phyloP scores from a whole-genome alignment of 2,113 vertebrate genomes.

The Oryzias woworae region DNA sequence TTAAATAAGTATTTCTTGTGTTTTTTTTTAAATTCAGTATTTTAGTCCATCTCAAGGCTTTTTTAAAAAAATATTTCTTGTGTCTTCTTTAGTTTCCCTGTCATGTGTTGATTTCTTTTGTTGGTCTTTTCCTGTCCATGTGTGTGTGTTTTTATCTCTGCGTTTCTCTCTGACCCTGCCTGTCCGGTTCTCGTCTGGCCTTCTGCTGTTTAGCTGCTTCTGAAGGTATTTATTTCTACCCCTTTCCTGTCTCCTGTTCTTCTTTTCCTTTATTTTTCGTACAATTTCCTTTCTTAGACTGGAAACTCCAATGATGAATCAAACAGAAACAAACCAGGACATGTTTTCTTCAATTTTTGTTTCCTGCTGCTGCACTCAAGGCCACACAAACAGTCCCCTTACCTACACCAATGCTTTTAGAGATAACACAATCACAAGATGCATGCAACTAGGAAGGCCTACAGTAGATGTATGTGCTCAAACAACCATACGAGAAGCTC shows the following conservation, averaged over 20 bases:
- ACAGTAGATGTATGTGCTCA: conserved; percentile 59
- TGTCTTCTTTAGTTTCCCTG: conserved; percentile 21
- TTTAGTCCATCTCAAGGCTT: conserved; percentile 25
- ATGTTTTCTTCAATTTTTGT: background rate
- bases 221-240: conserved; percentile 75
- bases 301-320: background rate
- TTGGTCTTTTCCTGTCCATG: conserved; percentile 34
- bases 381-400: background rate
- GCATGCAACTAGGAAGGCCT: conserved; percentile 47
- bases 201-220: conserved; percentile 77
- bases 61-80: conserved; percentile 6
- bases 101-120: conserved; percentile 38
- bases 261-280: background rate
- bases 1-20: background rate
- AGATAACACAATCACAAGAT: conserved; percentile 60
- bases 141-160: conserved; percentile 46
- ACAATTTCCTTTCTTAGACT: conserved; percentile 14
- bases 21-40: background rate
- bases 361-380: background rate
- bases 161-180: conserved; percentile 54
- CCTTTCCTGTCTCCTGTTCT: conserved; percentile 7
- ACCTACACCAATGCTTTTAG: conserved; percentile 17
- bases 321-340: background rate
- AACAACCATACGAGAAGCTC: conserved; percentile 53
- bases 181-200: conserved; percentile 62